These are phyloP conservation scores for Heliothis subflexa DNA, from an alignment of 1,140 invertebrate genomes.

Conservation along the genomic window DNA sequence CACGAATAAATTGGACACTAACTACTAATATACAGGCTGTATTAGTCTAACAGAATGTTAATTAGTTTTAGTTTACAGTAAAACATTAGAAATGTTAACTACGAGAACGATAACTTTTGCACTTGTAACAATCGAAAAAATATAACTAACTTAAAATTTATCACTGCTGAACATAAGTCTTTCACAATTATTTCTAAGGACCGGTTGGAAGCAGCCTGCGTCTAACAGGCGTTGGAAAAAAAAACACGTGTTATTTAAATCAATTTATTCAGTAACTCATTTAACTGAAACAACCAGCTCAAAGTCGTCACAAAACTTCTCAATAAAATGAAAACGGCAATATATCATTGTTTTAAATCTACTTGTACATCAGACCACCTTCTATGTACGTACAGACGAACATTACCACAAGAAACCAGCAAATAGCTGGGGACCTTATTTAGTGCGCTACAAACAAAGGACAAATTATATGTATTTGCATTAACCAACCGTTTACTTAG, in stretches of 20 bases:
- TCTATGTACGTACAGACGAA: background rate
- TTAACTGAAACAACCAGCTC: too few species aligned
- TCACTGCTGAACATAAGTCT: too few species aligned
- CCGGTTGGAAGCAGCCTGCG: too few species aligned
- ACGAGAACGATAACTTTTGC: too few species aligned
- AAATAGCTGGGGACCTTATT: conserved; percentile 15
- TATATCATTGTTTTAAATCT: background rate
- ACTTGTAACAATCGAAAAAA: too few species aligned
- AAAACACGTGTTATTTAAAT: too few species aligned
- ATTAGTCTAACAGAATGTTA: too few species aligned
- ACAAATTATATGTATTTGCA: conserved; percentile 42
- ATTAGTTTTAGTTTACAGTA: background rate
- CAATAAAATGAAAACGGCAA: background rate
- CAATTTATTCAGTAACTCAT: too few species aligned
- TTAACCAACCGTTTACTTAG: conserved; percentile 29
- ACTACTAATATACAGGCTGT: background rate
- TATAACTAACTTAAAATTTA: too few species aligned
- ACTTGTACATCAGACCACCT: background rate
- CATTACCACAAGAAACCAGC: conserved; percentile 1
- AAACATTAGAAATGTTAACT: background rate
- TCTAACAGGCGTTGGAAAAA: too few species aligned
- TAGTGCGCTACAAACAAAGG: conserved; percentile 13
- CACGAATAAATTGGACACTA: conserved; percentile 6
- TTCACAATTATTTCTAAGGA: too few species aligned
- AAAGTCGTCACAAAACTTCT: too few species aligned